phyloP scores from a whole-genome alignment of 2,797 vertebrate species.

The Gadopsis bispinosus region DNA sequence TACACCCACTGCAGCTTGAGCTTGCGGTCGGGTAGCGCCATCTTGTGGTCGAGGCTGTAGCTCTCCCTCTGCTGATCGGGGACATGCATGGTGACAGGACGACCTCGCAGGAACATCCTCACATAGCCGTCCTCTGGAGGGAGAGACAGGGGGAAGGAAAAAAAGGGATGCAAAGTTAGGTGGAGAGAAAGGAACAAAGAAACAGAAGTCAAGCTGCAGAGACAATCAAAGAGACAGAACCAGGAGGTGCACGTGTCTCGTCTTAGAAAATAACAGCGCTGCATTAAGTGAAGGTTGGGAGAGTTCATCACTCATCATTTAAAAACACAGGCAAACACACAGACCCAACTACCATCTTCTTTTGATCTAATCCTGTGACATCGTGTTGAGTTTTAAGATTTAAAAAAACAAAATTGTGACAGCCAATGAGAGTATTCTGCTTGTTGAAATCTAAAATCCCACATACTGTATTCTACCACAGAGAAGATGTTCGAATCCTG shows the following conservation, averaged over 20 bases:
- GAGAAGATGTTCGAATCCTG: not conserved
- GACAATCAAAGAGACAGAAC: not conserved
- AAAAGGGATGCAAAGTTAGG: not conserved
- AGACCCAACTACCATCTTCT: not conserved
- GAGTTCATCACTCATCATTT: not conserved
- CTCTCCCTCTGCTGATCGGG: slow-evolving; percentile 84
- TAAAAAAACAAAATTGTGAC: not conserved
- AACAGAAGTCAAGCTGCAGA: not conserved
- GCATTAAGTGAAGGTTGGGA: not conserved
- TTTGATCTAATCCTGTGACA: not conserved
- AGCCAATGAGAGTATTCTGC: not conserved
- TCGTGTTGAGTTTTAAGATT: not conserved
- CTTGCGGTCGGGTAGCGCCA: slow-evolving; percentile 84
- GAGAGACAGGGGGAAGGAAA: not conserved
- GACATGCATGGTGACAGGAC: slow-evolving; percentile 91
- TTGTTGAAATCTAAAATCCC: not conserved
- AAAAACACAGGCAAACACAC: not conserved
- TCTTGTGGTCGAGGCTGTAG: slow-evolving; percentile 89
- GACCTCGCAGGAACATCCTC: slow-evolving; percentile 93
- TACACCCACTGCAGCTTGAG: slow-evolving; percentile 96
- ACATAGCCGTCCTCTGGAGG: slow-evolving; percentile 90
- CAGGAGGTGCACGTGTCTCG: not conserved
- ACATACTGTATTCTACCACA: not conserved
- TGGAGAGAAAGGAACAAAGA: not conserved
- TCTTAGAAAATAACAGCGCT: slow-evolving; percentile 6